Percentiles rank a stretch among this genome's conserved stretches.
Evolutionary conservation across 2,113 vertebrate genomes (phyloP).

Genomic region (Pygoscelis antarcticus): DNA sequence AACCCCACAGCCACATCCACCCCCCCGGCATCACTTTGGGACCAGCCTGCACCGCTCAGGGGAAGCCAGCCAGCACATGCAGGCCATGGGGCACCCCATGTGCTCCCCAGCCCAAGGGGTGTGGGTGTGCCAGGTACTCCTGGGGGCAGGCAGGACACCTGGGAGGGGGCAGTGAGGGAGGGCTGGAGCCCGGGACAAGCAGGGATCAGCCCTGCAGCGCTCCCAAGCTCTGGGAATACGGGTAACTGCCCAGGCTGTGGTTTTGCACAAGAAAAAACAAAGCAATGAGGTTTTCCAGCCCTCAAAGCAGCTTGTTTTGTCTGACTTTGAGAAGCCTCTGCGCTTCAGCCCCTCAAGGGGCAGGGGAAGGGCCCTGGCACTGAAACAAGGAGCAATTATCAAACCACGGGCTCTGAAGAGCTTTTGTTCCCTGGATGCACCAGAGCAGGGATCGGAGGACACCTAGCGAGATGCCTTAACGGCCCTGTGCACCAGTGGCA

Average conservation of each 20-base stretch:
- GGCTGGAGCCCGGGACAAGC: not conserved
- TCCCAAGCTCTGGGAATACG: fast-evolving
- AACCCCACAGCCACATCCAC: not conserved
- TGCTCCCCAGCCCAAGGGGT: not conserved
- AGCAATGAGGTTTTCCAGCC: not conserved
- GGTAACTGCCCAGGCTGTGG: not conserved
- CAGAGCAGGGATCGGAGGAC: slow-evolving; percentile 39
- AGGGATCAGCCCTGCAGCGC: not conserved
- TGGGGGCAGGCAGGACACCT: not conserved
- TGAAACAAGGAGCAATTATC: slow-evolving; percentile 58
- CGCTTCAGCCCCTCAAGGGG: not conserved
- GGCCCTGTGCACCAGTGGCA: not conserved
- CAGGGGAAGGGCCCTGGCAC: not conserved
- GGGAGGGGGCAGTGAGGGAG: not conserved
- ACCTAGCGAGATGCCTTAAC: slow-evolving; percentile 30
- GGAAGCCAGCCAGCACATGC: not conserved
- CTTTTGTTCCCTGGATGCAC: slow-evolving; percentile 36
- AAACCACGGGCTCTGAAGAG: not conserved
- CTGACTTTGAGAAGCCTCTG: not conserved
- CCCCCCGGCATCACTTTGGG: not conserved
- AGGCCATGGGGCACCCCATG: not conserved
- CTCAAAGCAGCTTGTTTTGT: not conserved
- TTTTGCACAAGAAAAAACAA: not conserved
- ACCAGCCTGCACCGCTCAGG: not conserved
- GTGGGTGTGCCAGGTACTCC: not conserved